Percentiles rank a stretch among this genome's conserved stretches.
These are phyloP conservation scores for Fulica atra DNA, from an alignment of 2,113 vertebrate species.

Conservation along the genomic window DNA sequence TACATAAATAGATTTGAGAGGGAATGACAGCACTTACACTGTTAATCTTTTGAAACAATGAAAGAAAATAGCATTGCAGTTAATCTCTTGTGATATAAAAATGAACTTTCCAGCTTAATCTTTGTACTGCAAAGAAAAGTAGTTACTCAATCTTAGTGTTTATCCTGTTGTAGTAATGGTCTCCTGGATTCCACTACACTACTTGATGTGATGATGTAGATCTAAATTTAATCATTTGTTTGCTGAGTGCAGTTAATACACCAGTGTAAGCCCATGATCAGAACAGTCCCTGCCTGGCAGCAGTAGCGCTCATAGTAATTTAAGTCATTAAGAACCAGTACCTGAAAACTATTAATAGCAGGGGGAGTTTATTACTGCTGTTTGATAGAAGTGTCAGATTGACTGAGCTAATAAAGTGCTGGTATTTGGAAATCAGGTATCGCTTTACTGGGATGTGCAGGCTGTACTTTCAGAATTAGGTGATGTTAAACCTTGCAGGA, in stretches of 20 bases:
- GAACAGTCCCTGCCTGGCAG: background rate
- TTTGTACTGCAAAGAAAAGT: conserved; percentile 26
- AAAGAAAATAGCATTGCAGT: conserved; percentile 17
- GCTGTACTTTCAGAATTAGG: background rate
- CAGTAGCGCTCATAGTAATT: background rate
- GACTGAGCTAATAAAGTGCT: background rate
- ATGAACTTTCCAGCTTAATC: conserved; percentile 26
- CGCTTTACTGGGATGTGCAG: background rate
- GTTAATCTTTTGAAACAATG: conserved; percentile 55
- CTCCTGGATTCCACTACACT: background rate
- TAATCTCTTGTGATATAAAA: conserved; percentile 30
- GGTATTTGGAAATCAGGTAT: background rate
- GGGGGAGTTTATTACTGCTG: background rate
- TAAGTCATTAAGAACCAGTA: conserved; percentile 3
- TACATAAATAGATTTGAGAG: background rate
- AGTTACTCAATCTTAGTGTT: background rate
- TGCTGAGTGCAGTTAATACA: background rate
- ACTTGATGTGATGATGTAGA: background rate
- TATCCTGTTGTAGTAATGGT: background rate
- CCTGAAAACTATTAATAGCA: conserved; percentile 17
- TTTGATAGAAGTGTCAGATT: background rate
- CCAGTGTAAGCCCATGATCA: background rate
- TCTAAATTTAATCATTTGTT: conserved; percentile 3
- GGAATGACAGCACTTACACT: conserved; percentile 17
- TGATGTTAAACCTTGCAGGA: background rate